These are phyloP conservation scores for Uropsilus gracilis DNA, from an alignment of 2,113 vertebrate species.

Conservation along the genomic window DNA sequence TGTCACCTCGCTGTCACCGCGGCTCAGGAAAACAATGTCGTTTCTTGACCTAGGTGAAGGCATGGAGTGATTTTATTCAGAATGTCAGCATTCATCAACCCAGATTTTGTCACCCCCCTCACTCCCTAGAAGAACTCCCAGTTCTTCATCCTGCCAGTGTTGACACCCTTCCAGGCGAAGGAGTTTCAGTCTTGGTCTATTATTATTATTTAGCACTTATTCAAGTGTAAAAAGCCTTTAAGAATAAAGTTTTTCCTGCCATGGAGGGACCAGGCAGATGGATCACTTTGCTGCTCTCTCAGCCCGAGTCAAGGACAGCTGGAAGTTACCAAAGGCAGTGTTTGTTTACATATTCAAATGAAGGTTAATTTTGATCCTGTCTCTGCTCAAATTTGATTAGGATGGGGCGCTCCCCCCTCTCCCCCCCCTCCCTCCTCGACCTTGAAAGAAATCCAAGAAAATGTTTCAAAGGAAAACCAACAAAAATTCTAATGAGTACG, in stretches of 20 bases:
- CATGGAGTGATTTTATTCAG: constrained; percentile 91
- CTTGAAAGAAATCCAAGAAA: constrained; percentile 78
- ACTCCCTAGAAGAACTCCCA: constrained; percentile 84
- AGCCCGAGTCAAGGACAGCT: constrained; percentile 75
- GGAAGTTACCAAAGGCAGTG: constrained; percentile 70
- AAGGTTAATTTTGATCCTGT: constrained; percentile 84
- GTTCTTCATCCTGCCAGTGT: constrained; percentile 84
- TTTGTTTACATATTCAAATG: constrained; percentile 82
- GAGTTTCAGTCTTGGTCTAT: constrained; percentile 77
- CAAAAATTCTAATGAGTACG: constrained; percentile 28
- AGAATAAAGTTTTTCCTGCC: constrained; percentile 76
- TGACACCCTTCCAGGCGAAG: constrained; percentile 84
- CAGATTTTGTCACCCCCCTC: constrained; percentile 87
- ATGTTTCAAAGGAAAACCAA: constrained; percentile 45
- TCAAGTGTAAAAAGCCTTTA: constrained; percentile 80
- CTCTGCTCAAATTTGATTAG: constrained; percentile 81
- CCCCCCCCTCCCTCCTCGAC: constrained; percentile 72
- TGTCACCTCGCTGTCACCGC: constrained; percentile 94
- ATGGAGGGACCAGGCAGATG: constrained; percentile 62
- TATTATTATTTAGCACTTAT: constrained; percentile 88
- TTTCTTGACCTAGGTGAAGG: constrained; percentile 91
- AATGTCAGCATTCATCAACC: constrained; percentile 90
- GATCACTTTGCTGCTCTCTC: constrained; percentile 59
- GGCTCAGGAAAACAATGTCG: constrained; percentile 89
- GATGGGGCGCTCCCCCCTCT: constrained; percentile 67